phyloP scores from a whole-genome alignment of 2,888 invertebrate species.

The Zelleria hepariella region DNA sequence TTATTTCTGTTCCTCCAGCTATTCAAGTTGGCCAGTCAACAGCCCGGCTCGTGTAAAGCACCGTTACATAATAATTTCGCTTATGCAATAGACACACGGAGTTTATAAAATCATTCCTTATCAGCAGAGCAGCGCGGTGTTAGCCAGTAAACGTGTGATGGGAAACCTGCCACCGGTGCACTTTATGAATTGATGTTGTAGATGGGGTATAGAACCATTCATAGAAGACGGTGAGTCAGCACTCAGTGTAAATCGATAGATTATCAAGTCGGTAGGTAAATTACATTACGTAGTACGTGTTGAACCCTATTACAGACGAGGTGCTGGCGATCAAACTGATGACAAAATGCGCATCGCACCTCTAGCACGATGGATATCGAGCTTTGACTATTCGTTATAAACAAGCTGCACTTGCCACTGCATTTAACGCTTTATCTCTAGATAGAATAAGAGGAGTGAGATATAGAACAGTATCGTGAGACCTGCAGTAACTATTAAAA shows the following conservation, averaged over 20 bases:
- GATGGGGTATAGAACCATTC: not conserved
- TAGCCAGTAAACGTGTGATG: not conserved
- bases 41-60: slow-evolving; percentile 30
- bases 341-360: too few species aligned
- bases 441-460: too few species aligned
- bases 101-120: slow-evolving; percentile 26
- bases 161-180: not conserved
- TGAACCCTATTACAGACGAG: not conserved
- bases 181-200: not conserved
- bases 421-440: too few species aligned
- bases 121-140: slow-evolving; percentile 12
- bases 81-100: slow-evolving; percentile 24
- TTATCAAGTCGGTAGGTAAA: not conserved
- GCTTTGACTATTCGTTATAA: too few species aligned
- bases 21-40: slow-evolving; percentile 4
- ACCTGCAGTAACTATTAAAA: too few species aligned
- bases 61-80: slow-evolving; percentile 32
- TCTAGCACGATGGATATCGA: too few species aligned
- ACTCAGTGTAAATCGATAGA: not conserved
- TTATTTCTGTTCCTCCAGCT: too few species aligned
- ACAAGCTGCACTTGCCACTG: too few species aligned
- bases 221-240: not conserved
- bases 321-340: too few species aligned
- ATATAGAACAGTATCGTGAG: too few species aligned
- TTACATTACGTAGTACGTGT: not conserved